Conservation (phyloP, 2,888 invertebrate genomes). For the Agriopis aurantiaria region DNA sequence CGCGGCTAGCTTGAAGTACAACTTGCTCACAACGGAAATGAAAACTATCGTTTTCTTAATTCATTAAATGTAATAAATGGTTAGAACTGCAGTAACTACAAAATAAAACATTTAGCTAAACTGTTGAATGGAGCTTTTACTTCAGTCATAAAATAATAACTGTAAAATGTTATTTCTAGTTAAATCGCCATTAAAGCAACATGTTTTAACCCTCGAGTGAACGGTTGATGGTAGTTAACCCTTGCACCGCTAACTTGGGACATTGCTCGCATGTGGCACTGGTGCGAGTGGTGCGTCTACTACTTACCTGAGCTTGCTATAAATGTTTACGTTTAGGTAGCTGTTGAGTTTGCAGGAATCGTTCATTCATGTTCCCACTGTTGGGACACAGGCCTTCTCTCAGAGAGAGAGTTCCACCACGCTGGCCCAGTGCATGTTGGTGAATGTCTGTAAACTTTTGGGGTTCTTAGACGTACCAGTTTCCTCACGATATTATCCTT, state of each 20-base stretch:
- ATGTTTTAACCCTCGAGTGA: constrained; percentile 39
- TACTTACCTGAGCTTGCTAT: neutral
- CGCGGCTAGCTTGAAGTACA: too few species aligned
- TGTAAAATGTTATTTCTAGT: constrained; percentile 15
- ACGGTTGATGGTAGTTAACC: constrained; percentile 64
- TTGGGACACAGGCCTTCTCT: too few species aligned
- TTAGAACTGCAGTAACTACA: neutral
- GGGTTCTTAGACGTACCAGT: too few species aligned
- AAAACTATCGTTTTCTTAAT: too few species aligned
- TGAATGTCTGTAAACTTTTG: too few species aligned
- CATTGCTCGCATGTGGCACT: constrained; percentile 62
- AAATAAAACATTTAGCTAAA: neutral
- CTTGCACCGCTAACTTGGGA: constrained; percentile 60
- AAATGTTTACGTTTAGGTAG: neutral
- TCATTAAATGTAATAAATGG: too few species aligned
- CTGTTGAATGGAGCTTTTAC: neutral
- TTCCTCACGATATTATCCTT: too few species aligned
- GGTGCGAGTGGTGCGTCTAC: neutral
- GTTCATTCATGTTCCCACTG: too few species aligned
- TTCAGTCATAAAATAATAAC: constrained; percentile 10
- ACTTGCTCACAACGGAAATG: too few species aligned
- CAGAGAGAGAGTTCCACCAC: too few species aligned
- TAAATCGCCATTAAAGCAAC: constrained; percentile 19
- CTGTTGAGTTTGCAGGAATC: too few species aligned
- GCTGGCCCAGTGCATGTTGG: too few species aligned